Evolutionary conservation across 2,888 invertebrate species (phyloP), one percentile per base, ranked within the genome.

Genomic region (Smittia aterrima): DNA sequence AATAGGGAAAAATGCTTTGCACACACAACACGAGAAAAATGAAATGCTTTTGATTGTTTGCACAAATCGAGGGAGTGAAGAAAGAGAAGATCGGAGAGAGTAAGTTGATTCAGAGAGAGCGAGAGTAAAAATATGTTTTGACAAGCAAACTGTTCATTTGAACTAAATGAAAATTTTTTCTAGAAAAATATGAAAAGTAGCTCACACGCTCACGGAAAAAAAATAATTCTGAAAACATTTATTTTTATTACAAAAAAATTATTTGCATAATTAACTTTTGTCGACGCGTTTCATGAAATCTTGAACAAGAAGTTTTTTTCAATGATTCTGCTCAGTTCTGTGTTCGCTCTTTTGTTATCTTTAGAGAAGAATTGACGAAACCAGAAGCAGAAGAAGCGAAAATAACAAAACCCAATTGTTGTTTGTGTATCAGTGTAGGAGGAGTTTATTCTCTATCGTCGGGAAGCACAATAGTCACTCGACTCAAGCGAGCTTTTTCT

Each of bases 341-440:
- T 32, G 9, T 47, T 16, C 47, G 47, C 47, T 47, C 47, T n/a
- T 47, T 47, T 47, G 47, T 47, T 47, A 47, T 47, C 47, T 47
- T 47, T 16, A n/a, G 22, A 13, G 22, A 58, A 13, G 58, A 58
- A 58, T 58, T 22, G 7, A 58, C 4, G 3, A 6, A 58, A 58
- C 13, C 4, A 58, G 18, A 58, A 58, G 9, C 7, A 58, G 58
- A 58, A 58, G 58, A 58, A 58, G 22, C 58, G 22, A 58, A 22
- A 58, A 58, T 58, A 58, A 58, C 58, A 58, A 58, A 58, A 58
- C 58, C 47, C 58, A 58, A 58, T 58, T 58, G 58, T 58, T 58
- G 58, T 58, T 58, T 58, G 58, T 58, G 58, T 58, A 58, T 58
- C 58, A 58, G 58, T 58, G 58, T 58, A 58, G 58, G 58, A 58